These are phyloP conservation scores for Mesoligia furuncula DNA, from an alignment of 2,888 invertebrate genomes.

Conservation along the genomic window DNA sequence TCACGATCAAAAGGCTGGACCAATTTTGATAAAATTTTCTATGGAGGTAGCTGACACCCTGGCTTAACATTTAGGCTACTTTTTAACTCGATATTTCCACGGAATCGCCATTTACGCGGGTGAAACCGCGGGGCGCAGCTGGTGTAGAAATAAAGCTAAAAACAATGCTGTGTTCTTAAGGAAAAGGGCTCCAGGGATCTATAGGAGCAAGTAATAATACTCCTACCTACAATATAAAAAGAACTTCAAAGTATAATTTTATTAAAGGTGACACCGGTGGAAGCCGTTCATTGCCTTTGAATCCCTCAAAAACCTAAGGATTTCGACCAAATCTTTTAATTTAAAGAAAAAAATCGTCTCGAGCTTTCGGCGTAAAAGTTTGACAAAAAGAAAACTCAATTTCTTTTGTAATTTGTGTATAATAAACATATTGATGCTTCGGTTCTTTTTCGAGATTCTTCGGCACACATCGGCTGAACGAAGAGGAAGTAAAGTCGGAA, in stretches of 20 bases:
- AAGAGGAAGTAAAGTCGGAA: background rate
- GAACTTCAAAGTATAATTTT: background rate
- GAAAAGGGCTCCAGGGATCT: no score
- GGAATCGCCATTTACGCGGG: no score
- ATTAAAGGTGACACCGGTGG: constrained; percentile 13
- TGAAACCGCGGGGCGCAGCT: no score
- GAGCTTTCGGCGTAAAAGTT: constrained; percentile 37
- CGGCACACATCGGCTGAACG: constrained; percentile 24
- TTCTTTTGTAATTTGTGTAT: constrained; percentile 48
- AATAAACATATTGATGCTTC: constrained; percentile 51
- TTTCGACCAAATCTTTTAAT: constrained; percentile 45
- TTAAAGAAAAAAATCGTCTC: constrained; percentile 35
- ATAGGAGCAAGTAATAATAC: background rate
- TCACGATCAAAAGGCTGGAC: no score
- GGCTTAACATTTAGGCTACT: no score
- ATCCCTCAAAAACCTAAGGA: constrained; percentile 30
- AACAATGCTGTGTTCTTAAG: background rate
- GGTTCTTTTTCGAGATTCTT: constrained; percentile 27
- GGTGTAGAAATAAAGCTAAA: no score
- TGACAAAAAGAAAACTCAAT: constrained; percentile 49
- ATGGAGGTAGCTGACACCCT: no score
- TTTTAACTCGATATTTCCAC: no score
- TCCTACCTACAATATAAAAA: background rate
- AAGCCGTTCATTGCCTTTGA: constrained; percentile 33
- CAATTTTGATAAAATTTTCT: no score